Conservation (phyloP, 2,797 vertebrate species). For the Varecia variegata region DNA sequence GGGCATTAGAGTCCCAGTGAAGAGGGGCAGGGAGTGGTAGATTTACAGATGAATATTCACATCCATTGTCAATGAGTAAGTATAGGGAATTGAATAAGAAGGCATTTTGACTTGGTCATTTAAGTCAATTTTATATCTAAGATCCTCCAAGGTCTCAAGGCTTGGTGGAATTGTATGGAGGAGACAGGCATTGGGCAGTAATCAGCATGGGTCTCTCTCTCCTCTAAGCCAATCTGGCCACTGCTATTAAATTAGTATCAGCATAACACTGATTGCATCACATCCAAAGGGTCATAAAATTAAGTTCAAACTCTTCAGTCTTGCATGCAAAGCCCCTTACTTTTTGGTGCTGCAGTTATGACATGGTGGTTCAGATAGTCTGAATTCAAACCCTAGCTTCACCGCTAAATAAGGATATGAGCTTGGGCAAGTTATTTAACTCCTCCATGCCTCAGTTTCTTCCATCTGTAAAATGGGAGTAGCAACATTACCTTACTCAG, state of each 20-base stretch:
- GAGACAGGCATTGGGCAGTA: neutral
- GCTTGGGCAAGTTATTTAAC: neutral
- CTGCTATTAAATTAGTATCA: neutral
- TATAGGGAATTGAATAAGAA: neutral
- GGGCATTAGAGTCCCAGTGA: neutral
- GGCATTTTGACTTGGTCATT: neutral
- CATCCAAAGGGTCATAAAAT: neutral
- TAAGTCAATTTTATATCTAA: neutral
- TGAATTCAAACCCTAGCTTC: conserved; percentile 3
- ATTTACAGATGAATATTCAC: neutral
- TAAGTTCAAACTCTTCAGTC: neutral
- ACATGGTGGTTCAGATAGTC: neutral
- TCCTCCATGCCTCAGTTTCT: neutral
- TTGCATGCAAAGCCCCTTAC: neutral
- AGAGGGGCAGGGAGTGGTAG: neutral
- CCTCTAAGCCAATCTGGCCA: neutral
- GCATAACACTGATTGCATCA: neutral
- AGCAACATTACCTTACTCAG: neutral
- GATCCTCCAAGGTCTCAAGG: neutral
- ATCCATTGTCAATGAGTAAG: neutral
- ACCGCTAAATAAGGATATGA: neutral
- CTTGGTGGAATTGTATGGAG: neutral
- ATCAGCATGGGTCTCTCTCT: neutral
- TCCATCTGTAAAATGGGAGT: neutral
- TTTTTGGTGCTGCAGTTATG: neutral